These are phyloP conservation scores for Gila robusta DNA, from an alignment of 2,797 vertebrate genomes.

Conservation along the genomic window DNA sequence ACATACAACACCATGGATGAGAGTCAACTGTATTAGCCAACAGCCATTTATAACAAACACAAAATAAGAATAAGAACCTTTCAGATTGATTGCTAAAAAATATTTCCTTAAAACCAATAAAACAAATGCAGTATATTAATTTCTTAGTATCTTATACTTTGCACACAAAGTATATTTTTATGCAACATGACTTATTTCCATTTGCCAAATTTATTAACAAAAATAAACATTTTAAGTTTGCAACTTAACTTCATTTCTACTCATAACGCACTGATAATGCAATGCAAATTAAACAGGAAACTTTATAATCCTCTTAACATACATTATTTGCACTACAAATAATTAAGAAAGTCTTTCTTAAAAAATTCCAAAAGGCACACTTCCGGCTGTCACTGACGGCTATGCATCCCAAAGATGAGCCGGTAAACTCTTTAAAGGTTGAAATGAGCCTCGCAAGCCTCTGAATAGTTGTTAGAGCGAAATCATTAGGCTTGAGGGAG, in stretches of 20 bases:
- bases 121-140: not conserved
- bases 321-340: constrained; percentile 23
- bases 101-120: not conserved
- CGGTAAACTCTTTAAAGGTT: constrained; percentile 33
- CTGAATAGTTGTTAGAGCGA: constrained; percentile 18
- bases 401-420: constrained; percentile 10
- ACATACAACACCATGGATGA: not conserved
- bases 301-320: constrained; percentile 33
- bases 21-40: not conserved
- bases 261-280: not conserved
- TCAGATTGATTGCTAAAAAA: not conserved
- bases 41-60: not conserved
- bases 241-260: not conserved
- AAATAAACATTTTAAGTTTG: not conserved
- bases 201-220: constrained; percentile 4
- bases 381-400: not conserved
- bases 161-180: not conserved
- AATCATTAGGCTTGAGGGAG: constrained; percentile 31
- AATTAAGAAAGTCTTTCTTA: constrained; percentile 20
- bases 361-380: constrained; percentile 3
- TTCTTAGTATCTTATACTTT: not conserved
- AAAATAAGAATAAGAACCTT: not conserved
- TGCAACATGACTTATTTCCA: not conserved
- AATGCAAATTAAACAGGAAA: constrained; percentile 19
- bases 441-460: constrained; percentile 28